Conservation (phyloP, 2,797 vertebrate species). For the Sorex maritimensis region DNA sequence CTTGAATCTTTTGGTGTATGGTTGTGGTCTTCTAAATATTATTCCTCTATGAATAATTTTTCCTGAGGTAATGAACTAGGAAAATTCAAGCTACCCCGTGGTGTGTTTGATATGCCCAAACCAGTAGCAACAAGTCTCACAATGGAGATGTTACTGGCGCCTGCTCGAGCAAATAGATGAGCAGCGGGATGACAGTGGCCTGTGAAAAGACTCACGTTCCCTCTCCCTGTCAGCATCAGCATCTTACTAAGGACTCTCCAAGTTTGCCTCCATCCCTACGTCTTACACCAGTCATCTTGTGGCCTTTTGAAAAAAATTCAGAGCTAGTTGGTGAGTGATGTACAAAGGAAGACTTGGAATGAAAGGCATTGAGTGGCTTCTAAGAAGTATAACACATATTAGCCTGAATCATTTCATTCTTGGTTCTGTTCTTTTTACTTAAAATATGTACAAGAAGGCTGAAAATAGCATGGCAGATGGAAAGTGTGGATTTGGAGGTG, state of each 20-base stretch:
- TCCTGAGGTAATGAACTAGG: not conserved
- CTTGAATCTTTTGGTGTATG: not conserved
- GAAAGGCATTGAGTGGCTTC: slow-evolving; percentile 40
- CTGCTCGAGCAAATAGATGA: too few species aligned
- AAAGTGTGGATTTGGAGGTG: not conserved
- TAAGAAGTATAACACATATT: not conserved
- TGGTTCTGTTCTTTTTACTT: slow-evolving; percentile 46
- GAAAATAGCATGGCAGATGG: slow-evolving; percentile 34
- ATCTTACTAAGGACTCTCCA: too few species aligned
- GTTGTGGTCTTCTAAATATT: slow-evolving; percentile 16
- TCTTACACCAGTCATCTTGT: too few species aligned
- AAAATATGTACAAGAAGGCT: slow-evolving; percentile 27
- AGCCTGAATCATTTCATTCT: slow-evolving; percentile 12
- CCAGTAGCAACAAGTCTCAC: too few species aligned
- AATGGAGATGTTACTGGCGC: too few species aligned
- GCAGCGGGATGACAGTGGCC: too few species aligned
- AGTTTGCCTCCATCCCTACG: too few species aligned
- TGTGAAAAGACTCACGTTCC: too few species aligned
- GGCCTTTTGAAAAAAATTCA: slow-evolving; percentile 14
- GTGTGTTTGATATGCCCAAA: too few species aligned
- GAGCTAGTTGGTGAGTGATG: not conserved
- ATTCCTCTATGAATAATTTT: not conserved
- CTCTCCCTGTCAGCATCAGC: too few species aligned
- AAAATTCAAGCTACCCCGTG: not conserved
- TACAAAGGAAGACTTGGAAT: slow-evolving; percentile 24